Conservation (phyloP, 2,797 vertebrate genomes). For the Clarias fuscus region DNA sequence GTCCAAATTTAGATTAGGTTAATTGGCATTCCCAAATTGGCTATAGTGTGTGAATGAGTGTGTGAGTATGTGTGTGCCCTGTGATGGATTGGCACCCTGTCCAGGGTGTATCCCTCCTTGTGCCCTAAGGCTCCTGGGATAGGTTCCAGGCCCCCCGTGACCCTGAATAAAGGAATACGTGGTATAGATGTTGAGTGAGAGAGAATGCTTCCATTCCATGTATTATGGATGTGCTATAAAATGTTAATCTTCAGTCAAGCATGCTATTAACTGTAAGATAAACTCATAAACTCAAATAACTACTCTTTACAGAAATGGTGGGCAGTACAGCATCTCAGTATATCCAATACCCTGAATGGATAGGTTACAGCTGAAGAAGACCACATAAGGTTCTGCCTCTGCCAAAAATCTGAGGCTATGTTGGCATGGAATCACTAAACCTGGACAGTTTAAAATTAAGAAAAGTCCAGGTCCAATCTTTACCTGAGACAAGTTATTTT, state of each 20-base stretch:
- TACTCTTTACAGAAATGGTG: background rate
- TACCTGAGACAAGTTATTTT: background rate
- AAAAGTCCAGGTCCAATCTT: background rate
- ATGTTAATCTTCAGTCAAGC: background rate
- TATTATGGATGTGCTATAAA: background rate
- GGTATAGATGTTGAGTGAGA: too few relatives aligned
- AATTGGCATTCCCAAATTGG: too few relatives aligned
- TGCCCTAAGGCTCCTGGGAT: too few relatives aligned
- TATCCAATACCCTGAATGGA: background rate
- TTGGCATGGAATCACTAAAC: background rate
- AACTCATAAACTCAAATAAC: background rate
- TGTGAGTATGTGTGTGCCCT: too few relatives aligned
- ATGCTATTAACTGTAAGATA: background rate
- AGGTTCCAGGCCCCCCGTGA: too few relatives aligned
- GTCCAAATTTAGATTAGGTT: too few relatives aligned
- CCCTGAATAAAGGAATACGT: too few relatives aligned
- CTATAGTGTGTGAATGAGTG: too few relatives aligned
- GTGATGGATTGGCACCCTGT: too few relatives aligned
- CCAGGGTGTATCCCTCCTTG: too few relatives aligned
- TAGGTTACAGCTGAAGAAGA: background rate
- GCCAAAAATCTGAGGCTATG: background rate
- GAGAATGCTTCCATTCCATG: background rate
- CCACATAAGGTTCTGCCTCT: background rate
- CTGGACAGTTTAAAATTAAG: background rate
- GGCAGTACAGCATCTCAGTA: background rate